Percentiles rank a stretch among this genome's conserved stretches.
Conservation (phyloP, 2,888 invertebrate genomes). For the Sinohyriopsis cumingii region DNA sequence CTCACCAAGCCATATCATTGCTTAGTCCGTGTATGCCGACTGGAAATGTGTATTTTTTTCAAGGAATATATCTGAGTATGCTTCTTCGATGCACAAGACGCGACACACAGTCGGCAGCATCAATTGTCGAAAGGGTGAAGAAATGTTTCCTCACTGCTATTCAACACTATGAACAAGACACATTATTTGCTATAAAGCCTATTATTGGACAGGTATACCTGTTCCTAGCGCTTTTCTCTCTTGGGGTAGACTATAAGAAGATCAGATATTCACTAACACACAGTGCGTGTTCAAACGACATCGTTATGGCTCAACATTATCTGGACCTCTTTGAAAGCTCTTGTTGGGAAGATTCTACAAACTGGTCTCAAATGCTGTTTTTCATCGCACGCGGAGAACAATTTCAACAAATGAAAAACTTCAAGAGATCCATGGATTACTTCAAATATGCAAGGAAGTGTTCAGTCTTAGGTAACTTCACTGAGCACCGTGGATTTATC, state of each 20-base stretch:
- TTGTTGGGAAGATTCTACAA: constrained; percentile 10
- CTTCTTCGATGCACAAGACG: constrained; percentile 2
- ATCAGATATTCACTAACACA: background rate
- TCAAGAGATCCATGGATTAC: constrained; percentile 3
- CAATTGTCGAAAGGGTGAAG: constrained; percentile 7
- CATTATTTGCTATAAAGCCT: constrained; percentile 9
- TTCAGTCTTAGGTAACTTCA: constrained; percentile 7
- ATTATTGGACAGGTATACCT: constrained; percentile 12
- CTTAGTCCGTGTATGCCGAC: constrained; percentile 7
- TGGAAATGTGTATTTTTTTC: constrained; percentile 12
- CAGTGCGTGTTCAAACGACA: background rate
- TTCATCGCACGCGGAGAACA: constrained; percentile 8
- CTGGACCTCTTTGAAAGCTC: constrained; percentile 9
- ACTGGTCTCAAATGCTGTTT: constrained; percentile 14
- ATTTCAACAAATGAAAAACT: constrained; percentile 5
- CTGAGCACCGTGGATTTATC: constrained; percentile 1
- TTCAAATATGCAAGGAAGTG: background rate
- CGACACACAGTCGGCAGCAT: background rate
- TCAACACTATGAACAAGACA: constrained; percentile 9
- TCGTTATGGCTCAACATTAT: constrained; percentile 2
- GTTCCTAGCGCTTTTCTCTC: constrained; percentile 8
- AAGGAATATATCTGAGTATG: constrained; percentile 3
- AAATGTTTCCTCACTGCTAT: constrained; percentile 9
- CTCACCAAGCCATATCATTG: constrained; percentile 5
- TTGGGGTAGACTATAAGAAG: constrained; percentile 8